Conservation (phyloP, 2,113 vertebrate species). For the Grammomys dolichurus region DNA sequence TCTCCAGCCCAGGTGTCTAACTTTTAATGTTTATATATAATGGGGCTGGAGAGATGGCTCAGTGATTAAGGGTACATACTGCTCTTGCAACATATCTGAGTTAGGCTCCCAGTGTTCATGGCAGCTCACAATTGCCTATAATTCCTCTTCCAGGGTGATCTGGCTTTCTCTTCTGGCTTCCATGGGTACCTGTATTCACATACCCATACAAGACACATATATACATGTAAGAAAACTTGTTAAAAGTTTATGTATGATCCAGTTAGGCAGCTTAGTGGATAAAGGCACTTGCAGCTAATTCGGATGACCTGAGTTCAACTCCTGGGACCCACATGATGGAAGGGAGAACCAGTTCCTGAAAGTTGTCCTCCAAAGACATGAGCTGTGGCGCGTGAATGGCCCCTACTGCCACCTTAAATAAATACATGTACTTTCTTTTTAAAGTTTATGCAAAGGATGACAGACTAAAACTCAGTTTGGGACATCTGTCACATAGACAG, state of each 20-base stretch:
- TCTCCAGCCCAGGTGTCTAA: neutral
- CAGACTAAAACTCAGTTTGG: neutral
- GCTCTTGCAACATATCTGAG: no score
- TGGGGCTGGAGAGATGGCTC: neutral
- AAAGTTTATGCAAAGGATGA: neutral
- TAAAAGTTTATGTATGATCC: no score
- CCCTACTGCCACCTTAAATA: neutral
- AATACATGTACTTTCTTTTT: neutral
- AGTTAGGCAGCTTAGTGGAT: neutral
- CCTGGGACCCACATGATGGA: neutral
- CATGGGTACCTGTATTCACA: neutral
- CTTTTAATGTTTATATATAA: neutral
- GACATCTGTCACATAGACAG: neutral
- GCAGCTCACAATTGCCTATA: neutral
- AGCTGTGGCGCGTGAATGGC: neutral
- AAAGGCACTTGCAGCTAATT: neutral
- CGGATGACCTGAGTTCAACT: neutral
- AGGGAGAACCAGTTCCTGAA: neutral
- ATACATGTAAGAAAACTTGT: neutral
- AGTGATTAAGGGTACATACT: neutral
- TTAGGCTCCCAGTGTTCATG: neutral
- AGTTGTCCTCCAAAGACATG: neutral
- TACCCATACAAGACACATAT: no score
- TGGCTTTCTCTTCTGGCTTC: neutral
- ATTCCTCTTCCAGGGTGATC: neutral